Evolutionary conservation across 2,797 vertebrate species (phyloP).

Genomic region (Halcyon smyrnensis): DNA sequence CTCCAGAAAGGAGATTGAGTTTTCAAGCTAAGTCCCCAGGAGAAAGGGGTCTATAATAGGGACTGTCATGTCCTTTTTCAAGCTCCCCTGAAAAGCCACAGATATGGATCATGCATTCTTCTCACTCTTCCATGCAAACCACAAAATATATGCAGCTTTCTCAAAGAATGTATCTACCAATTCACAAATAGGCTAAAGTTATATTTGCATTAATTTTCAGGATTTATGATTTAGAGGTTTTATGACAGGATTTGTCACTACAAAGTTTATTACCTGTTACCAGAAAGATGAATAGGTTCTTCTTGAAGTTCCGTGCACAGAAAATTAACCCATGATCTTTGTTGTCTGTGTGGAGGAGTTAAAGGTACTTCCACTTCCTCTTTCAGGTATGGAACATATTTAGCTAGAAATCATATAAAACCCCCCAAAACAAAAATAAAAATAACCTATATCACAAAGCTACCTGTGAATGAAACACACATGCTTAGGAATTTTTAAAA

Average conservation of each 20-base stretch:
- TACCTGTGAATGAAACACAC: conserved; percentile 23
- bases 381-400: conserved; percentile 56
- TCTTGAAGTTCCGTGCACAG: conserved; percentile 67
- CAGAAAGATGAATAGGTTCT: conserved; percentile 76
- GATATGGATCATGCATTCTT: rapidly evolving
- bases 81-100: background rate
- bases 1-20: background rate
- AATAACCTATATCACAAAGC: background rate
- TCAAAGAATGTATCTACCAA: background rate
- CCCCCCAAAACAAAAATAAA: background rate
- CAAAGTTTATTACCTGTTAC: conserved; percentile 78
- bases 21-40: background rate
- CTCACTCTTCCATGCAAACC: background rate
- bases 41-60: background rate
- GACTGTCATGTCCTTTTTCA: background rate
- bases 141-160: background rate
- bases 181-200: background rate
- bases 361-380: conserved; percentile 83
- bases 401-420: conserved; percentile 69
- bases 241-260: background rate
- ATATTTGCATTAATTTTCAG: background rate
- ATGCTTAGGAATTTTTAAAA: background rate
- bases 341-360: conserved; percentile 54
- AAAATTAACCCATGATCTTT: conserved; percentile 38
- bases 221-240: background rate